These are phyloP conservation scores for Australoheros scitulus DNA, from an alignment of 2,113 vertebrate genomes.

Conservation along the genomic window DNA sequence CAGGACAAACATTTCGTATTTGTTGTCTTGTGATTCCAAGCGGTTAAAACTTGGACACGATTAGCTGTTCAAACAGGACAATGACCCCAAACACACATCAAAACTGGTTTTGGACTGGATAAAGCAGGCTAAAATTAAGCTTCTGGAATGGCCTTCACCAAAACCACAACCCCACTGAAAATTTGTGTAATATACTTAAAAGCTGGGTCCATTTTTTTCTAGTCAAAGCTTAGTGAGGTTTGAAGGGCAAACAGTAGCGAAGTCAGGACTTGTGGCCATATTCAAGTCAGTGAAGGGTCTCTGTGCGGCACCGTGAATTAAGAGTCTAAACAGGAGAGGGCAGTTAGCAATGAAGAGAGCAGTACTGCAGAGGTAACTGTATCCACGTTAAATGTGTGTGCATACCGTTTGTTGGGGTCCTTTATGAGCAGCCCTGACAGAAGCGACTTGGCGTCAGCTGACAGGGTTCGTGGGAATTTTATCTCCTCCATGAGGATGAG, in stretches of 20 bases:
- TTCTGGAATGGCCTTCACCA: too few relatives aligned
- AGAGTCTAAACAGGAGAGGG: background rate
- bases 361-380: background rate
- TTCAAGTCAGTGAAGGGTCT: background rate
- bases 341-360: background rate
- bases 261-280: background rate
- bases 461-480: conserved; percentile 82
- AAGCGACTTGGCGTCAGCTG: conserved; percentile 81
- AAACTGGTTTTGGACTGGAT: too few relatives aligned
- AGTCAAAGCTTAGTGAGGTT: background rate
- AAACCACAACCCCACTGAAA: too few relatives aligned
- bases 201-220: background rate
- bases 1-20: background rate
- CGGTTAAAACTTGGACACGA: too few relatives aligned
- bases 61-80: background rate
- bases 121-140: too few relatives aligned
- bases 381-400: background rate
- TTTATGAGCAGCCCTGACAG: conserved; percentile 82
- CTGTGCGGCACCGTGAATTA: too few relatives aligned
- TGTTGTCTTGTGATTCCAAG: background rate
- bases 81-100: too few relatives aligned
- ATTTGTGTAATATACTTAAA: too few relatives aligned
- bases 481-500: conserved; percentile 85
- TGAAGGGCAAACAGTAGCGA: background rate
- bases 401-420: conserved; percentile 81